These are phyloP conservation scores for Notothenia coriiceps DNA, from an alignment of 2,113 vertebrate genomes.

Conservation along the genomic window DNA sequence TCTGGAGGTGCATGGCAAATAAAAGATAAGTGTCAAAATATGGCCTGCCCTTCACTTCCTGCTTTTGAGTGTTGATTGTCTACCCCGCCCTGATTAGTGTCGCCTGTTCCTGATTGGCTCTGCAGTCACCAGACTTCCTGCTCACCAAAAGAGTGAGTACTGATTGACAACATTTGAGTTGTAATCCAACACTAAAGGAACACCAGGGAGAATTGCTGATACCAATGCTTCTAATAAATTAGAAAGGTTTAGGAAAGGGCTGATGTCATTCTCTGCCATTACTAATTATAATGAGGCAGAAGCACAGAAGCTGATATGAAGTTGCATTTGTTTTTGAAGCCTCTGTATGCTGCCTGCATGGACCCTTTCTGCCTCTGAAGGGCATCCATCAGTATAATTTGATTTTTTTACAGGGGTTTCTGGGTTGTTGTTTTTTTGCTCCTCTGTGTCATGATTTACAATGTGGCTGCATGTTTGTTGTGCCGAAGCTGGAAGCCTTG, in stretches of 20 bases:
- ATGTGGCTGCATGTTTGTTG: conserved; percentile 3
- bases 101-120: no score
- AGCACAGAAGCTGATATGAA: conserved; percentile 3
- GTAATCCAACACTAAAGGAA: background rate
- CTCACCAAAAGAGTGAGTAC: background rate
- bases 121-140: no score
- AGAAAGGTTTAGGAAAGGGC: background rate
- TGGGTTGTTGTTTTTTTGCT: conserved; percentile 13
- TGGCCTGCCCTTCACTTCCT: no score
- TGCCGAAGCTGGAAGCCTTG: background rate
- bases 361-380: conserved; percentile 22
- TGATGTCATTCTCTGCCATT: background rate
- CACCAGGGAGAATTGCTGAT: background rate
- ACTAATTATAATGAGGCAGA: background rate
- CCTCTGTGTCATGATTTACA: conserved; percentile 15
- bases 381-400: conserved; percentile 51
- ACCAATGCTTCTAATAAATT: background rate
- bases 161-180: background rate
- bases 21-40: background rate
- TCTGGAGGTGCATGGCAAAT: background rate
- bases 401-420: conserved; percentile 34
- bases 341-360: background rate
- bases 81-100: no score
- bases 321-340: background rate
- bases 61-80: no score